Base-by-base conservation (phyloP, 2,797 vertebrate species). In the Gadopsis bispinosus region DNA sequence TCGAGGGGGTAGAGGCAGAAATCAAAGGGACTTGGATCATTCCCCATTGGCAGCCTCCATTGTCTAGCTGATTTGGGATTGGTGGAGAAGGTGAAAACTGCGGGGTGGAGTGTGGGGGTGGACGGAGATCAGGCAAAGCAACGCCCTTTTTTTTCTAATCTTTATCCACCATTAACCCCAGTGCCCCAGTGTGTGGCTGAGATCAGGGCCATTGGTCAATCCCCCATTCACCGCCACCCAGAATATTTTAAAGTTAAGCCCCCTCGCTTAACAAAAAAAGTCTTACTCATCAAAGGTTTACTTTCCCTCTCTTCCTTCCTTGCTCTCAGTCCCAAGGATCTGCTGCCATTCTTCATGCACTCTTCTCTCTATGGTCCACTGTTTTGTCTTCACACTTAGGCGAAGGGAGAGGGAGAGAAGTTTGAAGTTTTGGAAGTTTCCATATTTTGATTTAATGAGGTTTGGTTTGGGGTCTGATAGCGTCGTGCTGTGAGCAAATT, bases 201-300 rank as follows among this genome's bases (percentile, higher is more conserved):
- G 94, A 95, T 95, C 95, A 95, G 94, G 94, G 92, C 94, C 92
- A 94, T 85, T 94, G 95, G 95, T 95, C 95, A 95, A 95, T 95
- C 95, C 94, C 92, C 92, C 89, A 94, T 96, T 95, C 93, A 93
- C 87, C 80, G 80, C 90, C 94, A 92, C 89, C 92, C 92, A 85
- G 95, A 95, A 95, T 95, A 95, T 95, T 95, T 96, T 95, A 95
- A 95, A 95, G 84, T 94, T 96, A 95, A 95, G 94, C 94, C 88
- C 92, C 90, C 74, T 92, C 84, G 86, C 90, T 94, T 93, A 91
- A 92, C 90, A 93, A 92, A 94, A 90, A 93, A 93, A 93, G 90
- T 93, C 92, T 91, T 93, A 90, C 90, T 93, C 93, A 93, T 95
- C 92, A 95, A 93, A 93, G 93, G 88, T 94, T 92, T 89, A 87